Base-by-base conservation (phyloP, 23 tunicate genomes). In the Styela clava region DNA sequence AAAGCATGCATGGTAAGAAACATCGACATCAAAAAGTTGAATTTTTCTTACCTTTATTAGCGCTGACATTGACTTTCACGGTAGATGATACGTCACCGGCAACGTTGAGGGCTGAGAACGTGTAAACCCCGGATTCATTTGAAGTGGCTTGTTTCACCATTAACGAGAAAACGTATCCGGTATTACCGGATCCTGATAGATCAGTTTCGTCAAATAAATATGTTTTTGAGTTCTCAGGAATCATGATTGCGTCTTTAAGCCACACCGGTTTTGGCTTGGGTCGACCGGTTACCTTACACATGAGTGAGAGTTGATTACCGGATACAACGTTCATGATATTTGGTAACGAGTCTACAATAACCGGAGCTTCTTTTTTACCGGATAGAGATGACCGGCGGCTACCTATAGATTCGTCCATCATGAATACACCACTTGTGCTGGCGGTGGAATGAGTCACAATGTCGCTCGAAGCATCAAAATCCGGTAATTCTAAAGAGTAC, bases 221-320 rank as follows among this genome's bases (percentile, higher is more conserved):
- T 5, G 32, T 76, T 21, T 79, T 74, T 16, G 82, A 24, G 2
- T 32, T 29, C 31, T 74, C 79, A 7, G 63, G 27, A 3, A 92
- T 31, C 7, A 79, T 34, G n/a, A 65, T 70, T 16, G 91, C 97
- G 70, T 92, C 85, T 84, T 84, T 83, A 78, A 87, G 82, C 97
- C 97, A 92, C 1, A 83, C 81, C 5, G 85, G 65, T 73, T 83
- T 79, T 0, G 97, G 91, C 31, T 52, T 61, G 26, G 97, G 97
- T 12, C 70, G 79, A 21, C 91, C 97, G 9, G 70, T 30, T n/a
- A 92, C 92, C 2, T n/a, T 21, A 74, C 97, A 92, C 1, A 88
- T 34, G 23, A 92, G 68, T 1, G 31, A 30, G 3, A 87, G 25
- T 64, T 64, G 28, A 3, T 80, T 73, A 0, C 86, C 88, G 24